These are phyloP conservation scores for Epinotia demarniana DNA, from an alignment of 2,888 invertebrate genomes.

Conservation along the genomic window DNA sequence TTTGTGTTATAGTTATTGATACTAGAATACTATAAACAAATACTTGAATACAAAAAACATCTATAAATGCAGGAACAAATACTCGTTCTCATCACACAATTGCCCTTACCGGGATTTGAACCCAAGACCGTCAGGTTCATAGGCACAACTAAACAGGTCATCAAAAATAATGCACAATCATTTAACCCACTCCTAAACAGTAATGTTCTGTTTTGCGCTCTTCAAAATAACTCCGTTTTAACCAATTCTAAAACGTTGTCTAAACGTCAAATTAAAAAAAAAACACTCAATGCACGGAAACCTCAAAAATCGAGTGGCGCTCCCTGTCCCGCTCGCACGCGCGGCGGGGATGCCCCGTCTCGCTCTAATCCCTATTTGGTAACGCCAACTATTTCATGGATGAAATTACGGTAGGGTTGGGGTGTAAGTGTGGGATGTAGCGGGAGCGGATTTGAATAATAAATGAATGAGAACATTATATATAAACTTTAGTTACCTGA, in stretches of 20 bases:
- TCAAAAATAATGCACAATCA: background rate
- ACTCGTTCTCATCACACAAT: no score
- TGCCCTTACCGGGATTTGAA: no score
- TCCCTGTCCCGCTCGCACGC: conserved; percentile 59
- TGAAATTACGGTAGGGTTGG: conserved; percentile 76
- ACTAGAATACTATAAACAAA: no score
- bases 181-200: background rate
- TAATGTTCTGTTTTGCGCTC: background rate
- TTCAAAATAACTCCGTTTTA: conserved; percentile 15
- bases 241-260: conserved; percentile 22
- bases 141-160: background rate
- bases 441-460: conserved; percentile 49
- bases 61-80: no score
- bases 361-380: conserved; percentile 83
- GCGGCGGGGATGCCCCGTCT: conserved; percentile 55
- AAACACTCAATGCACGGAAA: conserved; percentile 62
- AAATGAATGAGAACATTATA: background rate
- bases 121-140: no score
- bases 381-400: conserved; percentile 85
- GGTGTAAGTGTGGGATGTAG: conserved; percentile 54
- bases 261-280: conserved; percentile 53
- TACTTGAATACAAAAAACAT: no score
- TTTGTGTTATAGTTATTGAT: no score
- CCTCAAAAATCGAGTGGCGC: conserved; percentile 72
- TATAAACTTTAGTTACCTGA: no score